Conservation (phyloP, 2,888 invertebrate species). For the Heliconius charithonia region DNA sequence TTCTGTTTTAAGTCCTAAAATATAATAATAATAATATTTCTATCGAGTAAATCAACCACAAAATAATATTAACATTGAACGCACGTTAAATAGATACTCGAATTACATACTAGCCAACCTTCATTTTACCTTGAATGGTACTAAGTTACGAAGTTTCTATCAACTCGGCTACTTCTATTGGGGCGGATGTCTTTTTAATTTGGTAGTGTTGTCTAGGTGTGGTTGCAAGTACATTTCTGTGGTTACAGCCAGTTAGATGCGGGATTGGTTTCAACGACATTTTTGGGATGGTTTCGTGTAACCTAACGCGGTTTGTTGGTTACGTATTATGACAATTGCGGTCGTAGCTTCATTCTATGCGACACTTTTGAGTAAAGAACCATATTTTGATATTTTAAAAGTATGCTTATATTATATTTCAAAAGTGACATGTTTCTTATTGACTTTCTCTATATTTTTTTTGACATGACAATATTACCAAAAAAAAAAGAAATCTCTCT, state of each 20-base stretch:
- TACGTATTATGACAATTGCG: conserved; percentile 54
- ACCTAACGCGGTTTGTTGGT: conserved; percentile 52
- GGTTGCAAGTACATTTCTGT: conserved; percentile 62
- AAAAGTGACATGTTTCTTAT: background rate
- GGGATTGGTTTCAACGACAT: conserved; percentile 67
- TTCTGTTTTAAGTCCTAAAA: conserved; percentile 7
- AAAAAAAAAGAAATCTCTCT: background rate
- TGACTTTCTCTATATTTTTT: background rate
- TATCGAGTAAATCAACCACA: conserved; percentile 39
- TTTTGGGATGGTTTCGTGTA: conserved; percentile 69
- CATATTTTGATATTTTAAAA: conserved; percentile 9
- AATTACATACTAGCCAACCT: conserved; percentile 48
- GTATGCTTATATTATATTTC: background rate
- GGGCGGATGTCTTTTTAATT: conserved; percentile 45
- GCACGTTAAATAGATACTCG: conserved; percentile 41
- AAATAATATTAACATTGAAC: conserved; percentile 53
- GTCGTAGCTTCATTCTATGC: conserved; percentile 46
- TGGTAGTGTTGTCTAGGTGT: conserved; percentile 46
- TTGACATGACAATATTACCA: background rate
- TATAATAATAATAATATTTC: conserved; percentile 25
- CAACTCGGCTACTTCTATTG: conserved; percentile 34
- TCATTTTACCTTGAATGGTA: conserved; percentile 48
- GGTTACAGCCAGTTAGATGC: conserved; percentile 68
- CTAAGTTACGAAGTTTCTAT: conserved; percentile 40
- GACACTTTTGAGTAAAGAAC: conserved; percentile 5